These are phyloP conservation scores for Trogon surrucura DNA, from an alignment of 2,113 vertebrate species.

Conservation along the genomic window DNA sequence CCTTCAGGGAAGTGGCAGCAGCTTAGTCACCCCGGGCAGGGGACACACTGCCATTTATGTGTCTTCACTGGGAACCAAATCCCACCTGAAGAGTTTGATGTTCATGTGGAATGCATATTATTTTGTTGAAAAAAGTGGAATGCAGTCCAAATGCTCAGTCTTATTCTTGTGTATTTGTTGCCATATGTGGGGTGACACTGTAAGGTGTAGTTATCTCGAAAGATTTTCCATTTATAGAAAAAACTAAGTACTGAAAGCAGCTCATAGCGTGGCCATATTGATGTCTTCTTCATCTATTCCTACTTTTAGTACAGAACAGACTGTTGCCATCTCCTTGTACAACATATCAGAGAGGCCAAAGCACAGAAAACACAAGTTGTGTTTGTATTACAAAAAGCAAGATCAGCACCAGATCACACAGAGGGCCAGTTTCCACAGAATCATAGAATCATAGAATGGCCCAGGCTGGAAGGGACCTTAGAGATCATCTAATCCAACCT, in stretches of 20 bases:
- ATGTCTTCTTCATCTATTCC: neutral
- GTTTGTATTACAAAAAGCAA: neutral
- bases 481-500: too few relatives aligned
- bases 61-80: neutral
- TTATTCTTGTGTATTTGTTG: neutral
- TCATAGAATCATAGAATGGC: too few relatives aligned
- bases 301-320: neutral
- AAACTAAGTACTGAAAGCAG: neutral
- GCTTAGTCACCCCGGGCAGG: neutral
- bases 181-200: neutral
- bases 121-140: neutral
- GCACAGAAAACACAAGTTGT: neutral
- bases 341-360: neutral
- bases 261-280: neutral
- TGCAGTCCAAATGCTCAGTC: neutral
- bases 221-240: neutral
- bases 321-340: neutral
- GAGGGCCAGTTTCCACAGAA: neutral
- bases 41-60: accelerated
- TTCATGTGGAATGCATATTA: neutral
- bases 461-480: too few relatives aligned
- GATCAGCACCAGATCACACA: neutral
- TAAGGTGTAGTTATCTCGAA: neutral
- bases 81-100: neutral
- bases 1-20: neutral